Evolutionary conservation across 53 echinoderm and acorn worm genomes (phyloP), one percentile per base, ranked within the genome.

Genomic region (Stichopus horrens): DNA sequence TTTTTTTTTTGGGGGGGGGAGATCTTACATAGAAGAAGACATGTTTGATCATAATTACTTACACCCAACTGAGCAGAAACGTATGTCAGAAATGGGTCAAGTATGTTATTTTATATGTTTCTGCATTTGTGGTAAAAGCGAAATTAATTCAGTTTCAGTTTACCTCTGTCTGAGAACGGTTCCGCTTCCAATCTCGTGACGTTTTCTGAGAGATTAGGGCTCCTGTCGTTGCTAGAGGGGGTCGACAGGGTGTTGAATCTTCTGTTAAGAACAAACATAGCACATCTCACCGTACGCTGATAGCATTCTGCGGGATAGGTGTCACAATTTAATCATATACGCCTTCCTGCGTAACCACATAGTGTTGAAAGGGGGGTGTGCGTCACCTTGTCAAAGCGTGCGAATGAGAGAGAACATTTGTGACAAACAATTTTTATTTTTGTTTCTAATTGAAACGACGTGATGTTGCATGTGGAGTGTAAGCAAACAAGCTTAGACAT

Each of bases 251-350:
- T 71, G 71, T 71, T 71, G 71, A 71, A 71, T 71, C 71, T 71
- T 71, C 6, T n/a, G 18, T 18, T n/a, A 71, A 71, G 57, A 81
- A 81, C 81, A 57, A 81, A 58, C 57, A 81, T 81, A 81, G 56
- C 58, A 56, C 21, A 81, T 16, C 53, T 19, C 81, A 53, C 57
- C 58, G n/a, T 21, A 81, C 5, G 81, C 81, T 81, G 21, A 20
- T 21, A 81, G 81, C 81, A 81, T 21, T 4, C 81, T 57, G n/a
- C 7, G 58, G 57, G n/a, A 81, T 56, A 55, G 81, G 81, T 81
- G 81, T 81, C 57, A 57, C 56, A 58, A 58, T 81, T 81, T 81
- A 81, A 81, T 81, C 81, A 57, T 20, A 16, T 56, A 71, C 71
- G 19, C n/a, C 18, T 37, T 13, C n/a, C 14, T 71, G 71, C 37